A percentile compares a stretch with the other conserved stretches of the same genome.
Evolutionary conservation across 2,797 vertebrate species (phyloP).

Genomic region (Lepus oiostolus): DNA sequence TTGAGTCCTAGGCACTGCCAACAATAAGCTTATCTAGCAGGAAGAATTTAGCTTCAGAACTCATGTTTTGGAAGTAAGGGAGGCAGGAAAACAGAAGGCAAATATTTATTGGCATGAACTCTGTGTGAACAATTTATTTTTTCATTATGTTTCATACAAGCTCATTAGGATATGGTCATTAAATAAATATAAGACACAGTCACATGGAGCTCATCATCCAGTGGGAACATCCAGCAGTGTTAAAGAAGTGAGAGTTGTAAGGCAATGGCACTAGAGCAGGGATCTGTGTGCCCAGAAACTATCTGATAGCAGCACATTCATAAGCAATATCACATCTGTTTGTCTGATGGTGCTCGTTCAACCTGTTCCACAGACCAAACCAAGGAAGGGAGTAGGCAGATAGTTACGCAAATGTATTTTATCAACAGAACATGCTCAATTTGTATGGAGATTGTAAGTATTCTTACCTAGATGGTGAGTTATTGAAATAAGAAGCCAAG

Average conservation of each 20-base stretch:
- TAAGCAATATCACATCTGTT: not conserved
- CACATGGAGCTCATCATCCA: not conserved
- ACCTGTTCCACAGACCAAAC: not conserved
- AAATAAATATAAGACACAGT: not conserved
- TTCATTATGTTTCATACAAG: not conserved
- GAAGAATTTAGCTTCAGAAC: not conserved
- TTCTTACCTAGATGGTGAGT: not conserved
- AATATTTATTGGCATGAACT: not conserved
- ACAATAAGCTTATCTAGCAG: not conserved
- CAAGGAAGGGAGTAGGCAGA: not conserved
- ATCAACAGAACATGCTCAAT: not conserved
- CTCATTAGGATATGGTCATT: not conserved
- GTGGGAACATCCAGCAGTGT: rapidly evolving
- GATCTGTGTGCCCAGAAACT: not conserved
- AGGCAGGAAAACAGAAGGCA: not conserved
- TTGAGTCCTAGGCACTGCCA: not conserved
- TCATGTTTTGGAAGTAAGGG: not conserved
- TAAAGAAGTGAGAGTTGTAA: not conserved
- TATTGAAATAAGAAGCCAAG: not conserved
- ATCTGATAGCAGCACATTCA: too few relatives aligned
- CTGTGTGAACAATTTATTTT: not conserved
- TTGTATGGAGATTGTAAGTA: not conserved
- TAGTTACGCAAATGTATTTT: not conserved
- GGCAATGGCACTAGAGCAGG: not conserved
- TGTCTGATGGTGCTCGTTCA: not conserved